phyloP scores from a whole-genome alignment of 1,140 invertebrate genomes.

The Listronotus oregonensis region DNA sequence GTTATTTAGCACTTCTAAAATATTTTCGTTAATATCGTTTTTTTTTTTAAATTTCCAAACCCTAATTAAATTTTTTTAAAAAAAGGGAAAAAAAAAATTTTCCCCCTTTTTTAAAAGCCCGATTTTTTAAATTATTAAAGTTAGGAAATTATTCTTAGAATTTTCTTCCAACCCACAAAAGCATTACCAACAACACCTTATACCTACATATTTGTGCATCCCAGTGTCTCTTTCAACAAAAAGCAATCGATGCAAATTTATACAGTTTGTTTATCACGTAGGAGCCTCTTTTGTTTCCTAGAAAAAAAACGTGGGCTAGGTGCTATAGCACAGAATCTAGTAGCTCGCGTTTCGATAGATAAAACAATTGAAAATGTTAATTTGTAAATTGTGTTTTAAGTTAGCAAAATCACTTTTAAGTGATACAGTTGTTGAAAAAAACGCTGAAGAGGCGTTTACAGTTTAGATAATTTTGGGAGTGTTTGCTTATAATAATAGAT shows the following conservation, averaged over 20 bases:
- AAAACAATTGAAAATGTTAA: conserved; percentile 20
- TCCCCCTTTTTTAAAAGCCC: too few relatives aligned
- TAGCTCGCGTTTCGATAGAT: conserved; percentile 14
- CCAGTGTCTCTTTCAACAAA: background rate
- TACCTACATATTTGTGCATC: too few relatives aligned
- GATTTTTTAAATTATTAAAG: too few relatives aligned
- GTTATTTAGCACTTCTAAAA: too few relatives aligned
- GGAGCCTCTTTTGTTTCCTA: background rate
- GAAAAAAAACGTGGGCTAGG: conserved; percentile 11
- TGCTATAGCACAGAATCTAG: conserved; percentile 11
- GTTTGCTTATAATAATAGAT: background rate
- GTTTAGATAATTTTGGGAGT: background rate
- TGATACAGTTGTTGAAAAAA: background rate
- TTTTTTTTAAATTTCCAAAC: too few relatives aligned
- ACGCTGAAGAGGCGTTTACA: background rate
- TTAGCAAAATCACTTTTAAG: conserved; percentile 6
- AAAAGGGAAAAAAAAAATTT: too few relatives aligned
- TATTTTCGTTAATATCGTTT: too few relatives aligned
- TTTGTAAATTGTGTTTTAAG: conserved; percentile 11
- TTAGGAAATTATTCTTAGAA: background rate
- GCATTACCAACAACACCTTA: too few relatives aligned
- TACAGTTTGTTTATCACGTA: background rate
- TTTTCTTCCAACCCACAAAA: background rate
- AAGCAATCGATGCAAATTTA: conserved; percentile 13
- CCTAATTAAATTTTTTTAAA: too few relatives aligned